A percentile compares a stretch with the other conserved stretches of the same genome.
Conservation (phyloP, 2,888 invertebrate species). For the Thereva unica region DNA sequence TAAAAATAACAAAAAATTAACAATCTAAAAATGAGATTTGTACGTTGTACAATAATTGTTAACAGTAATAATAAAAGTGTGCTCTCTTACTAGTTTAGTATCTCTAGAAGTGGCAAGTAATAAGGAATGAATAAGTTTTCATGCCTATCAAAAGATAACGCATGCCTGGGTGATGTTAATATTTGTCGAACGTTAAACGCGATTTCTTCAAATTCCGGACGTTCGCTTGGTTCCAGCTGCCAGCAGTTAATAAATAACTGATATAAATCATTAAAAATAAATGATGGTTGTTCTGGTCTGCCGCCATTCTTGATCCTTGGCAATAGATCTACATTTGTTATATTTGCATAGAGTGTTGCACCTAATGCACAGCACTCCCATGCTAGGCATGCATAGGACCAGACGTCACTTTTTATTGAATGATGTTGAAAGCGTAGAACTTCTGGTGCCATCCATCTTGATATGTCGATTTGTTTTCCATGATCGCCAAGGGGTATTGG, state of each 20-base stretch:
- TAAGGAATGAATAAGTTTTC: constrained; percentile 52
- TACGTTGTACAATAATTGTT: too few relatives aligned
- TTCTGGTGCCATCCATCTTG: constrained; percentile 80
- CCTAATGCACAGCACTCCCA: constrained; percentile 84
- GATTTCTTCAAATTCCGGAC: constrained; percentile 72
- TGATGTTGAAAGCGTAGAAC: constrained; percentile 71
- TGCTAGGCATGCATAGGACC: constrained; percentile 80
- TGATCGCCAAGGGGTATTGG: constrained; percentile 70
- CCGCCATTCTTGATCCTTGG: constrained; percentile 71
- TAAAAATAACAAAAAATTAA: too few relatives aligned
- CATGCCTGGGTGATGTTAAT: constrained; percentile 55
- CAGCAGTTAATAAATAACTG: constrained; percentile 83
- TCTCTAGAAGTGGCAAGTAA: constrained; percentile 56
- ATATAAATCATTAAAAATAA: constrained; percentile 77
- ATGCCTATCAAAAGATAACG: constrained; percentile 52
- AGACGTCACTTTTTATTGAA: constrained; percentile 76
- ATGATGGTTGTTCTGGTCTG: constrained; percentile 73
- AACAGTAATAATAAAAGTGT: too few relatives aligned
- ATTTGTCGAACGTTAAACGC: constrained; percentile 58
- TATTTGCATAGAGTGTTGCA: constrained; percentile 75
- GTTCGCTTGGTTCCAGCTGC: constrained; percentile 80
- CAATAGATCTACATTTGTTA: constrained; percentile 69
- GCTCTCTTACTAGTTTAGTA: constrained; percentile 45
- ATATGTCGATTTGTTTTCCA: constrained; percentile 72
- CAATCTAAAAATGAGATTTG: too few relatives aligned